Conservation (phyloP, 2,113 vertebrate species). For the Coracopsis vasa region DNA sequence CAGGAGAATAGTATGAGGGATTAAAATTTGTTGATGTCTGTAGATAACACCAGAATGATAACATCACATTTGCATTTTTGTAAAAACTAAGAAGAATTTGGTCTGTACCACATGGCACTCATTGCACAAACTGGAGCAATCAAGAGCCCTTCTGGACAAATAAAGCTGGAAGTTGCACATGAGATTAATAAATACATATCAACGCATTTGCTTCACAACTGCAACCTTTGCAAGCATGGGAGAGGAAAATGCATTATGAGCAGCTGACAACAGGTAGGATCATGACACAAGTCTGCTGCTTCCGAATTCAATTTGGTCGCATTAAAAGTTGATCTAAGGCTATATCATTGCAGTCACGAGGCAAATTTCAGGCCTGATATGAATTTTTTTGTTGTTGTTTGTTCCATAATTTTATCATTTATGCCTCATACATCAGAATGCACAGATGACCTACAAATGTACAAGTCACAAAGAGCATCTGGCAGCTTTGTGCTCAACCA, state of each 20-base stretch:
- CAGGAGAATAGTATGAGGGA: background rate
- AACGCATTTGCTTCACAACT: background rate
- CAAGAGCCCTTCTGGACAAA: background rate
- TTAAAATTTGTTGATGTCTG: background rate
- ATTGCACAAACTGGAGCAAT: background rate
- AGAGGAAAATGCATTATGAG: background rate
- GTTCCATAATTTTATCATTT: background rate
- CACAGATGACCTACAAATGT: conserved; percentile 4
- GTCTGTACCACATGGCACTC: background rate
- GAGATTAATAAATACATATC: background rate
- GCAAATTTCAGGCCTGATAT: background rate
- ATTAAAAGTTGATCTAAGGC: background rate
- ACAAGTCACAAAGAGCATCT: conserved; percentile 43
- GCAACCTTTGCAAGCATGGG: background rate
- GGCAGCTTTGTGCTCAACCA: background rate
- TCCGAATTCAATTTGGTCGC: background rate
- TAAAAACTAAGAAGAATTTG: background rate
- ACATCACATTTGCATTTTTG: background rate
- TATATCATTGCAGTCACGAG: background rate
- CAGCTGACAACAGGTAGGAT: background rate
- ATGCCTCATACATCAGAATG: background rate
- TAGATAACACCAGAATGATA: background rate
- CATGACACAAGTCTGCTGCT: background rate
- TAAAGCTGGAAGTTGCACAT: background rate
- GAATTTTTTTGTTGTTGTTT: background rate